These are phyloP conservation scores for Sarcophaga subvicina DNA, from an alignment of 2,888 invertebrate species.

Conservation along the genomic window DNA sequence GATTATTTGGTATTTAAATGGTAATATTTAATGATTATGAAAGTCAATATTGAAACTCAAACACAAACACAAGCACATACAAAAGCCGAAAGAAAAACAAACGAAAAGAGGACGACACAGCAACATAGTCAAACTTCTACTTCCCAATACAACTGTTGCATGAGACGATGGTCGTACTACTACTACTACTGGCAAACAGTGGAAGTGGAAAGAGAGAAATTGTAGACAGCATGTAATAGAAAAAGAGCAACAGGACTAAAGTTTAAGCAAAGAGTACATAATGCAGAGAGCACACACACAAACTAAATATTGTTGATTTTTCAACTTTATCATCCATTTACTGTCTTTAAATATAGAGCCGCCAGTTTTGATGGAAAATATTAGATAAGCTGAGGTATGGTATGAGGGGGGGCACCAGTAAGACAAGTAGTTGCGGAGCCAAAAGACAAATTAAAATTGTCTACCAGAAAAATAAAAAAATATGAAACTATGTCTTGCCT, in stretches of 20 bases:
- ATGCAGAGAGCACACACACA: neutral
- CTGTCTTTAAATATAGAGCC: neutral
- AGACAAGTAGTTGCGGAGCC: neutral
- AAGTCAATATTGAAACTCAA: neutral
- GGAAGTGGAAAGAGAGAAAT: neutral
- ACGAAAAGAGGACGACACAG: too few species aligned
- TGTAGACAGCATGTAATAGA: too few species aligned
- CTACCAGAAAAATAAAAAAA: neutral
- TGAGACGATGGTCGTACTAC: neutral
- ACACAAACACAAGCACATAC: neutral
- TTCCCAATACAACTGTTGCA: slow-evolving; percentile 7
- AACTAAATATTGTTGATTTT: slow-evolving; percentile 34
- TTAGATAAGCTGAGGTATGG: neutral
- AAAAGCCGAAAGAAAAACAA: too few species aligned
- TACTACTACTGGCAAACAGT: neutral
- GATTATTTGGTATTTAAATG: slow-evolving; percentile 44
- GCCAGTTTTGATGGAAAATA: neutral
- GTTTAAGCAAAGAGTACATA: neutral
- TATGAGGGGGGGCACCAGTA: neutral
- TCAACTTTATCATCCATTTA: slow-evolving; percentile 20
- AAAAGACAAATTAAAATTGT: slow-evolving; percentile 3
- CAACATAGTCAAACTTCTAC: slow-evolving; percentile 41
- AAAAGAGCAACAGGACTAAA: slow-evolving; percentile 28
- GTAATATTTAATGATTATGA: slow-evolving; percentile 46
- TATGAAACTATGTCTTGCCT: neutral